A percentile compares a stretch with the other conserved stretches of the same genome.
phyloP scores from a whole-genome alignment of 2,797 vertebrate genomes.

The Setipinna tenuifilis region DNA sequence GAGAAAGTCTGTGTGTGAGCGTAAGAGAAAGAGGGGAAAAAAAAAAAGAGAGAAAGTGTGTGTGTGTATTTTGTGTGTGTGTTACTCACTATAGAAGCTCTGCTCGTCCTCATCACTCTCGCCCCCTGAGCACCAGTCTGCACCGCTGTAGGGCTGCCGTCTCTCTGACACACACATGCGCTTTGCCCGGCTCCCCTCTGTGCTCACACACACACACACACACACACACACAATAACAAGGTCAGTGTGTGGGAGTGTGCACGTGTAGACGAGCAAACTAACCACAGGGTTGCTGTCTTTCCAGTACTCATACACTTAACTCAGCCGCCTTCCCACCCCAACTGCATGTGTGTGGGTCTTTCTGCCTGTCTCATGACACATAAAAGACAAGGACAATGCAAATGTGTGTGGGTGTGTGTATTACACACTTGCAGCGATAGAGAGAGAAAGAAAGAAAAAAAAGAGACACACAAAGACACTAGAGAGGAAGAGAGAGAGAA shows the following conservation, averaged over 20 bases:
- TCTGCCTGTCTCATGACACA: too few species aligned
- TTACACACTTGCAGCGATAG: constrained; percentile 63
- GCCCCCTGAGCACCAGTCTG: constrained; percentile 84
- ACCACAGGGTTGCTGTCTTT: constrained; percentile 75
- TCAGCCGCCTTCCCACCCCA: background rate
- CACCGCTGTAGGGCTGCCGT: constrained; percentile 69
- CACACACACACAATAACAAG: constrained; percentile 45
- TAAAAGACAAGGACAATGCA: too few species aligned
- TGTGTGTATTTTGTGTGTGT: background rate
- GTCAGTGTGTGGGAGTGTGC: background rate
- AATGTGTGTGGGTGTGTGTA: background rate
- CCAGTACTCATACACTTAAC: constrained; percentile 57
- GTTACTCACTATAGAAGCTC: constrained; percentile 81
- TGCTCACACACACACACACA: constrained; percentile 11
- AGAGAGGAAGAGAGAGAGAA: background rate
- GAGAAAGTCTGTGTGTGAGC: background rate
- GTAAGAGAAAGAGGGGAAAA: too few species aligned
- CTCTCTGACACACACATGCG: constrained; percentile 69
- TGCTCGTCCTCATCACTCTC: constrained; percentile 84
- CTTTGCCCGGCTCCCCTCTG: constrained; percentile 76
- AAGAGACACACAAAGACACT: too few species aligned
- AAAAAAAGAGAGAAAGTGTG: background rate
- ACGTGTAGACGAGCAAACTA: background rate
- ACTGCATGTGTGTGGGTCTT: background rate
- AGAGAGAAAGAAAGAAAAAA: constrained; percentile 31